Evolutionary conservation across 1,140 invertebrate genomes (phyloP).

Genomic region (Heliconius hermathena): DNA sequence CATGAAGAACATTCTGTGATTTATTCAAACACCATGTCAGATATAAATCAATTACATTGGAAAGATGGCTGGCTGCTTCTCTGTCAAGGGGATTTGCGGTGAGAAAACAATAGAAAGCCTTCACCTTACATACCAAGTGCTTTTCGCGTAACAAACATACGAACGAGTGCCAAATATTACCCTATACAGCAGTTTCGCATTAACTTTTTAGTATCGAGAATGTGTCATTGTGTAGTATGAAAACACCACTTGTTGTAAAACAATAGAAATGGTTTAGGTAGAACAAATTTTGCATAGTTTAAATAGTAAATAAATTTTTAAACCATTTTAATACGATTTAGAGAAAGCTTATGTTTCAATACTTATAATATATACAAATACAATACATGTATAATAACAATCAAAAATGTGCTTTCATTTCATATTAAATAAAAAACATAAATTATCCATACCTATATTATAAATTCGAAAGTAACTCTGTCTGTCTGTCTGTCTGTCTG

Average conservation of each 20-base stretch:
- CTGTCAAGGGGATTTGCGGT: slow-evolving; percentile 40
- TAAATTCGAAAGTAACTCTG: no score
- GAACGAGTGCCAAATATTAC: slow-evolving; percentile 28
- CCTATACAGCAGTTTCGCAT: slow-evolving; percentile 34
- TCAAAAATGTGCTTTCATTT: neutral
- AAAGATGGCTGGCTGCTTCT: slow-evolving; percentile 29
- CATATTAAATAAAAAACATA: no score
- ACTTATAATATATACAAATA: neutral
- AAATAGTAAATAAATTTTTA: neutral
- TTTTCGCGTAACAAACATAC: slow-evolving; percentile 30
- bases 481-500: no score
- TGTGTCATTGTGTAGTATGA: slow-evolving; percentile 22
- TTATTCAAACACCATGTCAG: slow-evolving; percentile 22
- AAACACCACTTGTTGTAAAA: slow-evolving; percentile 1
- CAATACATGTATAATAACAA: neutral
- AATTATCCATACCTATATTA: no score
- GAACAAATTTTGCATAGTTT: neutral
- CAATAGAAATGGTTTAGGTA: slow-evolving; percentile 2
- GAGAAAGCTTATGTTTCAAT: neutral
- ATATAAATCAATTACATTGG: slow-evolving; percentile 40
- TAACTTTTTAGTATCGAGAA: slow-evolving; percentile 26
- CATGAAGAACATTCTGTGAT: neutral
- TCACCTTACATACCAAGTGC: slow-evolving; percentile 36
- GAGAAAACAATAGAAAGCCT: slow-evolving; percentile 41
- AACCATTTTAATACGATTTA: neutral